phyloP scores from a whole-genome alignment of 2,888 invertebrate species.

The Periphyllus acericola region DNA sequence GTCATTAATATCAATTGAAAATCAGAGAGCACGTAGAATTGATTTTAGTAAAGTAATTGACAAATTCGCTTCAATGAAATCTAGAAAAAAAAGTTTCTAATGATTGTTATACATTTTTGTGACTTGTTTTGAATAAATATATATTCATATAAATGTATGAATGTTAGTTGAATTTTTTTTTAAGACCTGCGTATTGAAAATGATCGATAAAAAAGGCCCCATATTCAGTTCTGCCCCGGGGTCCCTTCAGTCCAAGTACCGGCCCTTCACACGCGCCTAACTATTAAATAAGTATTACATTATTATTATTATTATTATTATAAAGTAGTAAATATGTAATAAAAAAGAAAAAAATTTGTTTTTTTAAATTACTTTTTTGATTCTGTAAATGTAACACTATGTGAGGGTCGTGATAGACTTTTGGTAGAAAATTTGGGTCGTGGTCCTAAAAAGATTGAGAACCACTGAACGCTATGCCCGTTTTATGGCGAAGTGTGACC shows the following conservation, averaged over 20 bases:
- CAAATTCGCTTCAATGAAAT: too few relatives aligned
- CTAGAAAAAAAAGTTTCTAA: background rate
- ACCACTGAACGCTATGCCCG: too few relatives aligned
- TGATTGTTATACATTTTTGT: background rate
- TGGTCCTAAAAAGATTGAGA: too few relatives aligned
- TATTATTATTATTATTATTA: too few relatives aligned
- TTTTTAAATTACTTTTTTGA: too few relatives aligned
- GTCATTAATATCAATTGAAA: conserved; percentile 6
- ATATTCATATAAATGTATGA: background rate
- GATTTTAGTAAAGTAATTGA: background rate
- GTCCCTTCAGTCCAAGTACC: background rate
- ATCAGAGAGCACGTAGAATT: conserved; percentile 1
- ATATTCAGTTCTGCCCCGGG: background rate
- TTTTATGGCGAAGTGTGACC: too few relatives aligned
- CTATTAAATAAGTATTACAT: too few relatives aligned
- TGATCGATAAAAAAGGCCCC: background rate
- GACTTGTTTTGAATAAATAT: background rate
- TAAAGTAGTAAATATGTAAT: too few relatives aligned
- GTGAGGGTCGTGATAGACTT: too few relatives aligned
- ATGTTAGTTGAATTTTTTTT: background rate
- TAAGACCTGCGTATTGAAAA: background rate
- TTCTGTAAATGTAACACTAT: too few relatives aligned
- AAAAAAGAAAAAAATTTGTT: too few relatives aligned
- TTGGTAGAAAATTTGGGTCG: too few relatives aligned
- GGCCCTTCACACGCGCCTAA: background rate